Percentiles rank a stretch among this genome's conserved stretches.
Conservation (phyloP, 2,113 vertebrate species). For the Malurus alboscapulatus region DNA sequence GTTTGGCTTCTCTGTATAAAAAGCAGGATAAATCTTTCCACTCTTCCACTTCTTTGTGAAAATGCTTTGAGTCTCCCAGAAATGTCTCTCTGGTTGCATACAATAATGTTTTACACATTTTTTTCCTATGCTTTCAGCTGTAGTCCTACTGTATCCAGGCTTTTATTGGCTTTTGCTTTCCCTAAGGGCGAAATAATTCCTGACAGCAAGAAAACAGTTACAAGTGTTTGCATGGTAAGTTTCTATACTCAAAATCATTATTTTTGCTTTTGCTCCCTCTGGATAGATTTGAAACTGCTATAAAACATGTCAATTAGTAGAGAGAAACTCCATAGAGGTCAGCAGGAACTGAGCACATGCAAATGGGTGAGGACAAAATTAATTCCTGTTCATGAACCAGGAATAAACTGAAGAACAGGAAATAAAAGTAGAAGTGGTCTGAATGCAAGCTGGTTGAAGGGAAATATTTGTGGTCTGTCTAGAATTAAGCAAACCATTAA, state of each 20-base stretch:
- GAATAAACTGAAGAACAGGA: background rate
- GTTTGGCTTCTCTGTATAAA: background rate
- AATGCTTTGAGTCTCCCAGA: background rate
- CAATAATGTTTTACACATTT: background rate
- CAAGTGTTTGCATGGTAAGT: slow-evolving; percentile 10
- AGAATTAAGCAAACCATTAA: background rate
- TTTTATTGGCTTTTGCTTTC: slow-evolving; percentile 10
- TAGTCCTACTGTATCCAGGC: background rate
- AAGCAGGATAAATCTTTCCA: slow-evolving; percentile 3
- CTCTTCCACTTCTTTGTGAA: background rate
- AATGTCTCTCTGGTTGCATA: background rate
- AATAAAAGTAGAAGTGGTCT: background rate
- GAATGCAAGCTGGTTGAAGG: background rate
- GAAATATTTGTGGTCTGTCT: background rate
- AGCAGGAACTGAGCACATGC: background rate
- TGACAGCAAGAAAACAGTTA: background rate
- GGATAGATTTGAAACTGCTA: background rate
- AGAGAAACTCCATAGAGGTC: background rate
- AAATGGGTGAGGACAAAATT: background rate
- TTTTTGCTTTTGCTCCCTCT: background rate
- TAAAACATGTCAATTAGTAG: background rate
- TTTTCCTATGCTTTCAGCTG: background rate
- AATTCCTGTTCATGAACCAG: background rate
- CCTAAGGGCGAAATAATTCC: background rate
- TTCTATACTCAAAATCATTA: background rate